Conservation (phyloP, 2,888 invertebrate genomes). For the Spisula solida region DNA sequence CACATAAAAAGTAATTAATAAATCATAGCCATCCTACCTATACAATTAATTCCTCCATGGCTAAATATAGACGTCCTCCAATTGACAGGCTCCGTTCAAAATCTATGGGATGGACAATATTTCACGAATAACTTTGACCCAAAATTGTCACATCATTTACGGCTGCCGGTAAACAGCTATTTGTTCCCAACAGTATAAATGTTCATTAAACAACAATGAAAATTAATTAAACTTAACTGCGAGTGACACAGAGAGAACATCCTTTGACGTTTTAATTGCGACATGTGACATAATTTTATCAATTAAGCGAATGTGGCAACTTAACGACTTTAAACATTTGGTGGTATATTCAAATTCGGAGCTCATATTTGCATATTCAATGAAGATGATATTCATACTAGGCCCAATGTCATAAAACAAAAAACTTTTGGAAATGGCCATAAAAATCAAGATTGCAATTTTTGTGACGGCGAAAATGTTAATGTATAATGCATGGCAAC, state of each 20-base stretch:
- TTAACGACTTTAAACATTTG: slow-evolving; percentile 72
- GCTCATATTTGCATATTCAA: slow-evolving; percentile 51
- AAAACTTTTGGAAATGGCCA: slow-evolving; percentile 16
- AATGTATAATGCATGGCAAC: slow-evolving; percentile 40
- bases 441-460: slow-evolving; percentile 38
- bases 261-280: slow-evolving; percentile 70
- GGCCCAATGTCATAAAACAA: slow-evolving; percentile 2
- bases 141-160: slow-evolving; percentile 58
- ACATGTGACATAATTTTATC: slow-evolving; percentile 73
- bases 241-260: slow-evolving; percentile 62
- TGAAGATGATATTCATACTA: slow-evolving; percentile 34
- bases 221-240: slow-evolving; percentile 67
- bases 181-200: slow-evolving; percentile 58
- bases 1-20: slow-evolving; percentile 48
- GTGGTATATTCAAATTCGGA: slow-evolving; percentile 66
- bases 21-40: slow-evolving; percentile 61
- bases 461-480: slow-evolving; percentile 31
- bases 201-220: slow-evolving; percentile 65
- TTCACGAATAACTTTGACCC: slow-evolving; percentile 55
- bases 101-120: slow-evolving; percentile 58
- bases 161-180: slow-evolving; percentile 59
- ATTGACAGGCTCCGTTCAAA: slow-evolving; percentile 63
- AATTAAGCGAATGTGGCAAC: slow-evolving; percentile 72
- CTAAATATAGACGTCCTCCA: slow-evolving; percentile 60
- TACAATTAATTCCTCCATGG: slow-evolving; percentile 53